Evolutionary conservation across 2,888 invertebrate genomes (phyloP).

Genomic region (Elmis aenea): DNA sequence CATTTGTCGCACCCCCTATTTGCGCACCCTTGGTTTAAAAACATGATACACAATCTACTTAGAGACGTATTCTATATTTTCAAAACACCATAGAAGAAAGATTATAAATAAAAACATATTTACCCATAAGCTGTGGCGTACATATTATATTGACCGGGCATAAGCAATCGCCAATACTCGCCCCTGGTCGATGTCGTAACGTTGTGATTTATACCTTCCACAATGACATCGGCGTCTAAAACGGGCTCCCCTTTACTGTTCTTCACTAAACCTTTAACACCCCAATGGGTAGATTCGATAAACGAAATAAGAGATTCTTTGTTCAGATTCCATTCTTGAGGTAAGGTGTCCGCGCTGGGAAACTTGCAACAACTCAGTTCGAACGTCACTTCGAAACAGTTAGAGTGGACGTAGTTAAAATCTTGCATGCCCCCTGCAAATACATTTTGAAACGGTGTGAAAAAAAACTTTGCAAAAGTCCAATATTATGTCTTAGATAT

Average conservation of each 20-base stretch:
- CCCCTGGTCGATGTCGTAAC: conserved; percentile 75
- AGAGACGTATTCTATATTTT: too few species aligned
- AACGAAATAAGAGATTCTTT: conserved; percentile 78
- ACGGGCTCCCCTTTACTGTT: conserved; percentile 56
- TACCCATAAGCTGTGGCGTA: conserved; percentile 71
- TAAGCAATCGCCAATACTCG: conserved; percentile 90
- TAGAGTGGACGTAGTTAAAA: conserved; percentile 93
- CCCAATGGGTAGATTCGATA: conserved; percentile 76
- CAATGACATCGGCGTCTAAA: conserved; percentile 67
- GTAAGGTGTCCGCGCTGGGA: conserved; percentile 67
- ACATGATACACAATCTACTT: too few species aligned
- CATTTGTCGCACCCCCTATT: too few species aligned
- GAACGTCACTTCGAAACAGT: conserved; percentile 95
- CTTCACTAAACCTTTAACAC: conserved; percentile 61
- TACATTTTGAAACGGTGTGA: conserved; percentile 1
- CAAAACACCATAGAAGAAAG: conserved; percentile 3
- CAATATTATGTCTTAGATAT: too few species aligned
- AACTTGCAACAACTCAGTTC: conserved; percentile 96
- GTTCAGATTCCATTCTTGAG: conserved; percentile 79
- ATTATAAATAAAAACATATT: conserved; percentile 25
- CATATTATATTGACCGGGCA: conserved; percentile 81
- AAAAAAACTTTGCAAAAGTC: conserved; percentile 3
- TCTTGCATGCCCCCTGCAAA: conserved; percentile 94
- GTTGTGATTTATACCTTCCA: conserved; percentile 74
- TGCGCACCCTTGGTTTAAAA: too few species aligned